These are phyloP conservation scores for Herpetotheres cachinnans DNA, from an alignment of 2,113 vertebrate species.

Conservation along the genomic window DNA sequence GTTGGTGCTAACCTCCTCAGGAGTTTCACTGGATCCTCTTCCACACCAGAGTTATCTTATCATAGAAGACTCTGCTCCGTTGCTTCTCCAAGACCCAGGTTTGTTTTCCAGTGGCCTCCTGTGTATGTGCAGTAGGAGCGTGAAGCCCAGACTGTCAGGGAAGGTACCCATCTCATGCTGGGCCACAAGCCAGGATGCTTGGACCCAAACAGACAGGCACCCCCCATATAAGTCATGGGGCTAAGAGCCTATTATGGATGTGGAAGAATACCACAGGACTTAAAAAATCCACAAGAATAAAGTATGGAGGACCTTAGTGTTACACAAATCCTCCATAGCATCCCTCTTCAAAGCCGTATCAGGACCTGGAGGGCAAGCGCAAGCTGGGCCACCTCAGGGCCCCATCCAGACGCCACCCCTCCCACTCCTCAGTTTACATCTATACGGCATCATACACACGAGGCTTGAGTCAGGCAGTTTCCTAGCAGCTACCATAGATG, in stretches of 20 bases:
- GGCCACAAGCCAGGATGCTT: neutral
- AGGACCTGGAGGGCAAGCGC: neutral
- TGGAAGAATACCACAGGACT: neutral
- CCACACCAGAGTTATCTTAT: neutral
- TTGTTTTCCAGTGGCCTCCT: neutral
- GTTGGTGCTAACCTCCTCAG: neutral
- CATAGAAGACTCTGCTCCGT: neutral
- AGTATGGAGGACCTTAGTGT: neutral
- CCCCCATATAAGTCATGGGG: too few species aligned
- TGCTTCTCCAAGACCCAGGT: neutral
- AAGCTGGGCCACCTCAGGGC: neutral
- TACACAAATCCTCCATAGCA: neutral
- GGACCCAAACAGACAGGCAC: neutral
- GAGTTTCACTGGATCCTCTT: neutral
- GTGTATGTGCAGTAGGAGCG: neutral
- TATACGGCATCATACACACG: rapidly evolving
- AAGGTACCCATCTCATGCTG: neutral
- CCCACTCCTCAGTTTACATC: neutral
- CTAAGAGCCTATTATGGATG: neutral
- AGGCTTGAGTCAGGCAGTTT: neutral
- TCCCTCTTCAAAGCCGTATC: neutral
- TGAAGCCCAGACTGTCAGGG: neutral
- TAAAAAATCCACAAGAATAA: neutral
- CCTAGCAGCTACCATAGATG: rapidly evolving
- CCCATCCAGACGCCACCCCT: neutral